These are phyloP conservation scores for Tachysurus fulvidraco DNA, from an alignment of 2,113 vertebrate species.

Conservation along the genomic window DNA sequence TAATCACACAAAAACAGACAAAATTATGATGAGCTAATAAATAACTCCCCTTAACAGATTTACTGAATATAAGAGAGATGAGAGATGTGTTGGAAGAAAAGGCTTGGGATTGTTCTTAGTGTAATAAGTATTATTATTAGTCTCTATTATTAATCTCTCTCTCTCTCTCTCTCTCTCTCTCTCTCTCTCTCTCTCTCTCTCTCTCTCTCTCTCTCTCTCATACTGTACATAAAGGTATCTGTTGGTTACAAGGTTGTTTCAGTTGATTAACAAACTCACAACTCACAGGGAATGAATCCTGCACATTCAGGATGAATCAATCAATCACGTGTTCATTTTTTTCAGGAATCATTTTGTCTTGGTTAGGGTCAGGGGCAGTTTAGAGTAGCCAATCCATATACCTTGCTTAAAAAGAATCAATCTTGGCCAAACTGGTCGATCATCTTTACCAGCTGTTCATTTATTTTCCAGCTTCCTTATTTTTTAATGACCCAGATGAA, in stretches of 20 bases:
- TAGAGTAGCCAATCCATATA: background rate
- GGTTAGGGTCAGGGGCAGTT: too few relatives aligned
- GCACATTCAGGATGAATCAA: background rate
- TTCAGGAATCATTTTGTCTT: background rate
- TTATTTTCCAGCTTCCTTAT: background rate
- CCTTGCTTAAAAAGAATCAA: too few relatives aligned
- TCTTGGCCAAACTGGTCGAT: background rate
- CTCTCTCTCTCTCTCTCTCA: background rate
- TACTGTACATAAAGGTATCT: background rate
- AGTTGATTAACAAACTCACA: background rate
- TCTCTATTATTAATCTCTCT: background rate
- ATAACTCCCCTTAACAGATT: too few relatives aligned
- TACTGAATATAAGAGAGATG: too few relatives aligned
- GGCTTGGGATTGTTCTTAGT: background rate
- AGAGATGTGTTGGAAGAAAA: background rate
- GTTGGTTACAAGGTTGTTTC: background rate
- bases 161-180: background rate
- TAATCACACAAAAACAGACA: background rate
- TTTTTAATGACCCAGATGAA: background rate
- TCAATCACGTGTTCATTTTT: background rate
- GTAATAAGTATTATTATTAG: background rate
- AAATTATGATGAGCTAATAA: background rate
- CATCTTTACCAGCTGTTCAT: background rate
- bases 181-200: background rate
- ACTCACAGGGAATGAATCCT: background rate